phyloP scores from a whole-genome alignment of 2,797 vertebrate species.

The Chloroceryle inda region DNA sequence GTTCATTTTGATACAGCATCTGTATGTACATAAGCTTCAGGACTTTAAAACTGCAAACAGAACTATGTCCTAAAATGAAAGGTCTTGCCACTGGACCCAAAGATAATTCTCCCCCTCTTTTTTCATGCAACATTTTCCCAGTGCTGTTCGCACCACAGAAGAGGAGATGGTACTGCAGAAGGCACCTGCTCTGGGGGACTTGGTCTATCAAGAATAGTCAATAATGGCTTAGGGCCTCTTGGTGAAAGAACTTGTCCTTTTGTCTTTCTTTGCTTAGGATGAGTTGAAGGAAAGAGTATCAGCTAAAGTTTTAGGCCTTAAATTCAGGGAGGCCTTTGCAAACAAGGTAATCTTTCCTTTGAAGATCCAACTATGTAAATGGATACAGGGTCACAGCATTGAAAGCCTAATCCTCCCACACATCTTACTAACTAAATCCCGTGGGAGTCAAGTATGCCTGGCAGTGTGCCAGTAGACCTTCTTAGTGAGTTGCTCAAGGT shows the following conservation, averaged over 20 bases:
- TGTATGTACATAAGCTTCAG: background rate
- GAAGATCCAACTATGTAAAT: background rate
- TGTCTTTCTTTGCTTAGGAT: background rate
- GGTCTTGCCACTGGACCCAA: background rate
- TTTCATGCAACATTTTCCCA: background rate
- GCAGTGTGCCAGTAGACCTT: background rate
- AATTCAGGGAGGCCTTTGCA: background rate
- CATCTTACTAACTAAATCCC: background rate
- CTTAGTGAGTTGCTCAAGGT: background rate
- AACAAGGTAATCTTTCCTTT: background rate
- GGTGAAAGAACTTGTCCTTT: background rate
- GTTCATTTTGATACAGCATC: background rate
- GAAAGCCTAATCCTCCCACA: background rate
- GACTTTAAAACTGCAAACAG: conserved; percentile 23
- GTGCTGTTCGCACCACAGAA: background rate
- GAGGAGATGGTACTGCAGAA: background rate
- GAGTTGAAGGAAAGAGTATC: background rate
- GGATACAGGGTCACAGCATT: background rate
- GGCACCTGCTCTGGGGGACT: background rate
- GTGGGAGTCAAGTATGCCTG: background rate
- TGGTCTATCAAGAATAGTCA: background rate
- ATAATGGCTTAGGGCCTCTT: background rate
- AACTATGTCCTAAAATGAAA: background rate
- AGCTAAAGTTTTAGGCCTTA: background rate
- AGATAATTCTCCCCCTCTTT: background rate